Evolutionary conservation across 2,888 invertebrate species (phyloP), one percentile per base, ranked within the genome.

Genomic region (Cinara cedri): DNA sequence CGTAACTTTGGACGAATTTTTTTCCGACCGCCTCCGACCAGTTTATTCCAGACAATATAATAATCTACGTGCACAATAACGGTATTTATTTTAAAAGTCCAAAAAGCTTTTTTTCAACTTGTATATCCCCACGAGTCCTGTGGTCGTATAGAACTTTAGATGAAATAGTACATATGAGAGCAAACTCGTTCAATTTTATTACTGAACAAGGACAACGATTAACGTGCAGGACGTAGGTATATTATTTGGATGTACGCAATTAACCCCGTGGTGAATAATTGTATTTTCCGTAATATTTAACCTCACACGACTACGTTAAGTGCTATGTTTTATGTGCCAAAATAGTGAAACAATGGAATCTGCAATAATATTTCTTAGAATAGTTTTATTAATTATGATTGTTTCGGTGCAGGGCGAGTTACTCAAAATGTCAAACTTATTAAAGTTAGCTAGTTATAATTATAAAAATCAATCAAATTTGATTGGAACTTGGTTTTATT

Each of bases 1-100:
- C 13, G 34, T 51, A 74, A 74, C 42, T 63, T 74, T 14, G 1
- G 44, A 60, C n/a, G 60, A 11, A 24, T 72, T 24, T 72, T 72
- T 34, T 74, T 74, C 21, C 51, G 3, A 16, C 19, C 63, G 34
- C 34, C 34, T 4, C 34, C 34, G 34, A 14, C 19, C 19, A 9
- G 21, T 63, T 72, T 51, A 34, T 63, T 63, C 9, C 16, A 63
- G 21, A 42, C 34, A 51, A 34, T 34, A 34, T 34, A 72, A 49
- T 63, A 51, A 63, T 51, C 24, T 21, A 74, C 62, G 21, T 9
- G 21, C 14, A 74, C 62, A 74, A 16, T 21, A 74, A 24, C 24
- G 21, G 55, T 44, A 71, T 10, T 16, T 63, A 34, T 51, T 34
- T 49, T 19, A 51, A 63, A 62, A 63, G 21, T 49, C 19, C 16